A percentile compares a stretch with the other conserved stretches of the same genome.
Conservation (phyloP, 23 tunicate genomes). For the Ascidia mentula region DNA sequence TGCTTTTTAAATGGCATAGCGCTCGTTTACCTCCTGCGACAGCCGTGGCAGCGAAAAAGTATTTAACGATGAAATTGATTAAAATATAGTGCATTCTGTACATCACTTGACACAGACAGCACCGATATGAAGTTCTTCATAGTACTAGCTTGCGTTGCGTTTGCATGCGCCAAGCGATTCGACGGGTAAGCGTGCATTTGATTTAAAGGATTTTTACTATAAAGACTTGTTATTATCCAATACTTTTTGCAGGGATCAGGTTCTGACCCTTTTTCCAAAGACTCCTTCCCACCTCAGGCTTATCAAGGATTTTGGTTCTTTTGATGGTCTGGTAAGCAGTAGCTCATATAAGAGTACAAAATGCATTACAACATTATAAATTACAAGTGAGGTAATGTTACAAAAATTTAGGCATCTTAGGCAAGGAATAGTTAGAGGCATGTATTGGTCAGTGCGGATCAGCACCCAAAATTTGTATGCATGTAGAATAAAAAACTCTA, state of each 20-base stretch:
- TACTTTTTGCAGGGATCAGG: slow-evolving; percentile 29
- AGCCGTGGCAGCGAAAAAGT: no score
- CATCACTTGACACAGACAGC: not conserved
- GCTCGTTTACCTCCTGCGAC: no score
- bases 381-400: no score
- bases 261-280: slow-evolving; percentile 37
- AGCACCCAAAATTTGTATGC: no score
- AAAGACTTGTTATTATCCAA: not conserved
- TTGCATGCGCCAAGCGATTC: not conserved
- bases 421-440: no score
- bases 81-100: not conserved
- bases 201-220: not conserved
- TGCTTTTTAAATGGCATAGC: no score
- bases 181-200: not conserved
- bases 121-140: not conserved
- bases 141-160: not conserved
- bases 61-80: no score
- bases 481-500: no score
- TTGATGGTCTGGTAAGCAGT: not conserved
- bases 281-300: slow-evolving; percentile 27
- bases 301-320: slow-evolving; percentile 16
- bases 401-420: no score
- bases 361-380: no score
- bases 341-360: not conserved
- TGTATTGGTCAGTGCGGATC: no score